Evolutionary conservation across 2,888 invertebrate species (phyloP), one percentile per base, ranked within the genome.

Genomic region (Ectemnius continuus): DNA sequence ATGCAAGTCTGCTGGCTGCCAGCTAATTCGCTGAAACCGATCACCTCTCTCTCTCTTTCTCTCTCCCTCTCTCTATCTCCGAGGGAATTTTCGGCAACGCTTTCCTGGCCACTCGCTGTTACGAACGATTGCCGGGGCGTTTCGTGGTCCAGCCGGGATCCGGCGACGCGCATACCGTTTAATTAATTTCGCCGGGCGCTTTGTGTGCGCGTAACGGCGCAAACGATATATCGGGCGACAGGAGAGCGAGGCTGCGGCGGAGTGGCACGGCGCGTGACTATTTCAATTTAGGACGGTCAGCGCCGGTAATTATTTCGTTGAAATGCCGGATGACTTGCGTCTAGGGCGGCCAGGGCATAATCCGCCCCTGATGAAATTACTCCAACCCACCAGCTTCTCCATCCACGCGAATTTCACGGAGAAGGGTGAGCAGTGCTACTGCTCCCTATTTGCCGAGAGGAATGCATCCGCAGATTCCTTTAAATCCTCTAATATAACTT

Each of bases 271-370:
- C 52, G 60, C 63, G 59, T 61, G 73, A 69, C 66, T 70, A 69
- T 77, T 77, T 74, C 74, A 74, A 74, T 77, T 74, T 71, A 71
- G 70, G 68, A 60, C 74, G 77, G 74, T 70, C 70, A 63, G 67
- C 45, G 8, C 36, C 57, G 18, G 67, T 78, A 74, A 77, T 78
- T 71, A 77, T 77, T 77, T 77, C 71, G 63, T 77, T 70, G 68
- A 47, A 61, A 56, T 28, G 47, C 13, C 13, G 13, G 11, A 28
- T 57, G 62, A 62, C 13, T 57, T 16, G 46, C 23, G 20, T 20
- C 13, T 23, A 36, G 16, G 26, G 52, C 60, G n/a, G 18, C 45
- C 20, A 8, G 23, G 14, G 2, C 48, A 26, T 67, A 36, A 48
- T 36, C 48, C 11, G 36, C 8, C 4, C 45, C 28, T 26, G 18